Conservation (phyloP, 2,888 invertebrate genomes). For the Syrista parreyssii region DNA sequence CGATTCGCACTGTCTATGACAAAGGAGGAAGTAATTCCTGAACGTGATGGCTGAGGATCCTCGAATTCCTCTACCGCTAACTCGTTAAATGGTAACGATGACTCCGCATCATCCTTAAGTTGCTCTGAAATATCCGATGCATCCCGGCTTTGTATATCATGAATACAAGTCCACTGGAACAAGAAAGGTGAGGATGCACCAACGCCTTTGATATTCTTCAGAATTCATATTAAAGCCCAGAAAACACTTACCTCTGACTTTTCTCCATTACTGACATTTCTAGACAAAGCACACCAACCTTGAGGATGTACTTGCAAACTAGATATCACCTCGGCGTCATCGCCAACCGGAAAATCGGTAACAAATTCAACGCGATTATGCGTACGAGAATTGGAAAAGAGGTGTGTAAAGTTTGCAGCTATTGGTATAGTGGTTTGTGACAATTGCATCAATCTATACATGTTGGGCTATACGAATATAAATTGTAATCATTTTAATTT, state of each 20-base stretch:
- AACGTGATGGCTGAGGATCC: constrained; percentile 51
- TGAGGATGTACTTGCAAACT: constrained; percentile 91
- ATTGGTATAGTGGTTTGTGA: constrained; percentile 85
- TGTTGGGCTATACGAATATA: constrained; percentile 77
- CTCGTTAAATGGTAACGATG: constrained; percentile 39
- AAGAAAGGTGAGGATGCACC: constrained; percentile 18
- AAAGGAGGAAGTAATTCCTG: constrained; percentile 54
- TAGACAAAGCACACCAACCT: constrained; percentile 88
- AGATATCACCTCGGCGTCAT: constrained; percentile 91
- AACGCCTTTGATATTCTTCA: not conserved
- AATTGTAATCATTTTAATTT: not conserved
- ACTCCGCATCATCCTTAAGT: constrained; percentile 41
- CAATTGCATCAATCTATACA: constrained; percentile 90
- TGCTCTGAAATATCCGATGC: constrained; percentile 63
- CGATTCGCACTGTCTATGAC: constrained; percentile 53
- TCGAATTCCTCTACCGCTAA: constrained; percentile 45
- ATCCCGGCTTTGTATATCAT: constrained; percentile 85
- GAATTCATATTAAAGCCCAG: not conserved
- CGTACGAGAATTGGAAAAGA: constrained; percentile 79
- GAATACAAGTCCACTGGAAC: constrained; percentile 91
- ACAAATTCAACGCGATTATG: constrained; percentile 91
- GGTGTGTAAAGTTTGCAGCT: constrained; percentile 82
- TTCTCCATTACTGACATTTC: constrained; percentile 89
- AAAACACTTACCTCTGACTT: constrained; percentile 78
- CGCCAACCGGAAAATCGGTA: constrained; percentile 86